Conservation (phyloP, 2,888 invertebrate species). For the Heliconius charithonia region DNA sequence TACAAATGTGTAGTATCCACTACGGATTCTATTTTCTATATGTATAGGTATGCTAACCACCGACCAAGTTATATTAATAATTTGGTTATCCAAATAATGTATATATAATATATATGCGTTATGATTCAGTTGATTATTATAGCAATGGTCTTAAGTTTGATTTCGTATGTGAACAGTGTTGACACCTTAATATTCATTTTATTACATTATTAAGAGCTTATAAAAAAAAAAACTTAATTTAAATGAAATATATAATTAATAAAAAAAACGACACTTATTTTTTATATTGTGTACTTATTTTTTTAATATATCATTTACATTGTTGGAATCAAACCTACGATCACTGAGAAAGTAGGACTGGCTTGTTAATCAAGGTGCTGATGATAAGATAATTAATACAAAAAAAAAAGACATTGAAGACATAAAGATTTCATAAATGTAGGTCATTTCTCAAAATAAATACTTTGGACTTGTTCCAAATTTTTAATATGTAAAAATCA, state of each 20-base stretch:
- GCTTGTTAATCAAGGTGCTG: too few relatives aligned
- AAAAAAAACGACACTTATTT: too few relatives aligned
- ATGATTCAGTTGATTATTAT: not conserved
- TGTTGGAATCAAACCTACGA: not conserved
- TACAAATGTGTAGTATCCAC: not conserved
- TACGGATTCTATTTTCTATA: constrained; percentile 10
- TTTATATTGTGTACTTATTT: too few relatives aligned
- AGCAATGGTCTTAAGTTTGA: not conserved
- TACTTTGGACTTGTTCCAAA: constrained; percentile 4
- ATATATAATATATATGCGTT: not conserved
- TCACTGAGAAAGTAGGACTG: not conserved
- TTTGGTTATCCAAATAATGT: not conserved
- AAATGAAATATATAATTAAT: not conserved
- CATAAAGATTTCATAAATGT: not conserved
- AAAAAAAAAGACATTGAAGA: not conserved
- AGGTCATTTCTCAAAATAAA: constrained; percentile 8
- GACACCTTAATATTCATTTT: too few relatives aligned
- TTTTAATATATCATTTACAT: too few relatives aligned
- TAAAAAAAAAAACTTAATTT: not conserved
- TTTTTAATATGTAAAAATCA: constrained; percentile 4
- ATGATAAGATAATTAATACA: not conserved
- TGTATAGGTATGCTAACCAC: constrained; percentile 15
- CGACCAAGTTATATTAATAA: constrained; percentile 6
- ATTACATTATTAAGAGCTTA: not conserved
- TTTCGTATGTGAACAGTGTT: not conserved